Base-by-base conservation (phyloP, 2,888 invertebrate genomes). In the Neuroscelio doddi region DNA sequence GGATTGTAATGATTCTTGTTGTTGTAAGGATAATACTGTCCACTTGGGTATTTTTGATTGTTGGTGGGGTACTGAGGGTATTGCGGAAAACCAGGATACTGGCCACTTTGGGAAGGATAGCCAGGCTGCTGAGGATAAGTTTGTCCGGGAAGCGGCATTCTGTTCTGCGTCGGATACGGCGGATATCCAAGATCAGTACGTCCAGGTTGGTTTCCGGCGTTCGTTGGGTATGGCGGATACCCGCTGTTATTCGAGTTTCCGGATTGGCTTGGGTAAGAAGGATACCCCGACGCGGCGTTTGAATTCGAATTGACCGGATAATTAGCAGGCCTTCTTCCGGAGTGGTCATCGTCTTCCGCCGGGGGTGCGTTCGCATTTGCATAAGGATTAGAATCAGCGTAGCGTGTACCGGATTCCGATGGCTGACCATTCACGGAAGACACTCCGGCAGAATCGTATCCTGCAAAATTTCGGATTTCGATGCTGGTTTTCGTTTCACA, bases 311-410 rank as follows among this genome's bases (percentile, higher is more conserved):
- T 74, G 26, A 70, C 58, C 29, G 73, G 75, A 39, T 70, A 67
- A 53, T 70, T 69, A 10, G 63, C 61, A 3, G 32, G 32, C 12
- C 36, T 36, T 36, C 56, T 62, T 9, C 65, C 68, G 17, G 68
- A 38, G 3, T 59, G 59, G 38, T 62, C 58, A 15, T 71, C 73
- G 1, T 72, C 73, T 14, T 78, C 76, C 2, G 67, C 69, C 3
- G 81, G 78, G 1, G 82, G 82, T 14, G 83, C 82, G 42, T 82
- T 83, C 2, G 83, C 81, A 51, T 82, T 79, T 16, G 78, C 78
- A 55, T 77, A 82, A 0, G 84, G 83, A 67, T 83, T 79, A 29
- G 66, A 45, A 55, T 78, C 77, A 27, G 72, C 42, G 34, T 75
- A 61, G 1, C 64, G 53, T 7, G 72, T 59, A 2, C 63, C 73